A percentile compares a stretch with the other conserved stretches of the same genome.
phyloP scores from a whole-genome alignment of 2,888 invertebrate species.

The Archips xylosteana region DNA sequence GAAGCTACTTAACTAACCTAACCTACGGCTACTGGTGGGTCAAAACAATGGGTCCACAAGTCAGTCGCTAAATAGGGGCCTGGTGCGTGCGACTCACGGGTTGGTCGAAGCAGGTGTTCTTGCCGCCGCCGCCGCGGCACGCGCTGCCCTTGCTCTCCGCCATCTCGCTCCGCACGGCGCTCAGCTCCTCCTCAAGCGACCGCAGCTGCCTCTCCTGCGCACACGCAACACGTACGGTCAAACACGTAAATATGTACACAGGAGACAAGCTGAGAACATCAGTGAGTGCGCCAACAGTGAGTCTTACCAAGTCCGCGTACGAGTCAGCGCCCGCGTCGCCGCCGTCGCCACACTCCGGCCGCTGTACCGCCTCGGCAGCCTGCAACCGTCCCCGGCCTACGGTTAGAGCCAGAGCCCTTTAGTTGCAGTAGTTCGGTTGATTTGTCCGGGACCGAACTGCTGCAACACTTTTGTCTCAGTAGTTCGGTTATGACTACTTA shows the following conservation, averaged over 20 bases:
- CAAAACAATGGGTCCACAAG: too few relatives aligned
- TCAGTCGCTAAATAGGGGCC: too few relatives aligned
- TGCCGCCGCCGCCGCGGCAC: constrained; percentile 61
- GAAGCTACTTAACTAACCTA: too few relatives aligned
- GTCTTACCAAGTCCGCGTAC: constrained; percentile 19
- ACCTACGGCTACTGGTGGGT: too few relatives aligned
- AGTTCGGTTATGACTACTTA: too few relatives aligned
- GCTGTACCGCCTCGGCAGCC: not conserved
- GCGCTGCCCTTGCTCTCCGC: constrained; percentile 51
- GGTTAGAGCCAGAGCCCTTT: too few relatives aligned
- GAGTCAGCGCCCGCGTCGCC: constrained; percentile 14
- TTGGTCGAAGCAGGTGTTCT: constrained; percentile 69
- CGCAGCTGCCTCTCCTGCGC: constrained; percentile 86
- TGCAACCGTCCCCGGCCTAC: not conserved
- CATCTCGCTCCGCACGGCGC: constrained; percentile 61
- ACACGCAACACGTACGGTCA: not conserved
- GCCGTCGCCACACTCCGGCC: not conserved
- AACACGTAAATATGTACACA: not conserved
- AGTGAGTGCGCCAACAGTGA: too few relatives aligned
- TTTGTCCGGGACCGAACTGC: too few relatives aligned
- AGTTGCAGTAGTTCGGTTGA: too few relatives aligned
- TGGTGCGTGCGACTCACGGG: constrained; percentile 55
- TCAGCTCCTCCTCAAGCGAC: constrained; percentile 83
- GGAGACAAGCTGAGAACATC: too few relatives aligned
- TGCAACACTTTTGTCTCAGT: too few relatives aligned